These are phyloP conservation scores for Myxocyprinus asiaticus DNA, from an alignment of 2,113 vertebrate genomes.

Conservation along the genomic window DNA sequence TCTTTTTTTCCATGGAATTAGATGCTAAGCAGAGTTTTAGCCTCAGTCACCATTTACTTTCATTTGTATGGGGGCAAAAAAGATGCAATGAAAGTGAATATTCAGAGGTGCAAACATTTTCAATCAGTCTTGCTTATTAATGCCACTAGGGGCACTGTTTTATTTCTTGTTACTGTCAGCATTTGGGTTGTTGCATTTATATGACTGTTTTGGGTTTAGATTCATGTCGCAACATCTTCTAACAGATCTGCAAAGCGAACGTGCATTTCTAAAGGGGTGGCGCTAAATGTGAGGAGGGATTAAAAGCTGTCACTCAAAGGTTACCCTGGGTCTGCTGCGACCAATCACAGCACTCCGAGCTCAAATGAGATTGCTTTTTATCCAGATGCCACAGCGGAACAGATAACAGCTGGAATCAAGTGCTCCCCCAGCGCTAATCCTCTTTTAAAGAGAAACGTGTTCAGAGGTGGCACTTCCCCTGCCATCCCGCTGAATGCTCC, in stretches of 20 bases:
- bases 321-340: conserved; percentile 4
- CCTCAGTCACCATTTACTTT: no score
- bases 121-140: no score
- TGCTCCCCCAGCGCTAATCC: conserved; percentile 47
- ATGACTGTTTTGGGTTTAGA: conserved; percentile 1
- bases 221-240: conserved; percentile 1
- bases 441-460: conserved; percentile 30
- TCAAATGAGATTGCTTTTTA: conserved; percentile 37
- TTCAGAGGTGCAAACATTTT: no score
- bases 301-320: conserved; percentile 24
- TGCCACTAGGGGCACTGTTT: no score
- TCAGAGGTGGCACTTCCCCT: conserved; percentile 23
- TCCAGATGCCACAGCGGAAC: conserved; percentile 36
- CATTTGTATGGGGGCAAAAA: no score
- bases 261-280: background rate
- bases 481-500: conserved; percentile 52
- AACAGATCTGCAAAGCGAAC: background rate
- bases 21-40: no score
- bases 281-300: conserved; percentile 32
- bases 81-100: no score
- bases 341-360: background rate
- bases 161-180: no score
- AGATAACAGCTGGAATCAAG: conserved; percentile 32
- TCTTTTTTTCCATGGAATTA: no score
- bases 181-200: background rate